These are phyloP conservation scores for Drosophila ercepeae DNA, from an alignment of 1,140 invertebrate species.

Conservation along the genomic window DNA sequence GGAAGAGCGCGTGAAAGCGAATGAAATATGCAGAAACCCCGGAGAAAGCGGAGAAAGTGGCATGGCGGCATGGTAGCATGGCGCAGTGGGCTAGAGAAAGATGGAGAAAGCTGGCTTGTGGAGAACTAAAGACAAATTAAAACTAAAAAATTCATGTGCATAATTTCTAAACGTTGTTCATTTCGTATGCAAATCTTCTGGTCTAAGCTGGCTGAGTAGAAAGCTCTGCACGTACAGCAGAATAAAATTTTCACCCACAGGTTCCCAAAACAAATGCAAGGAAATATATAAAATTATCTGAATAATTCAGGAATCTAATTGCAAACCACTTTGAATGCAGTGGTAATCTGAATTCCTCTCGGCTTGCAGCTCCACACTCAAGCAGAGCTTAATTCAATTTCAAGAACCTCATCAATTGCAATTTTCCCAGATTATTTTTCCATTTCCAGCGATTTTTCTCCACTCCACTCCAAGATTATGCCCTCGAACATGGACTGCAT, in stretches of 20 bases:
- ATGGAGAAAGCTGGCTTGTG: conserved; percentile 7
- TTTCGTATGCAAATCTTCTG: conserved; percentile 74
- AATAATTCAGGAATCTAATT: conserved; percentile 21
- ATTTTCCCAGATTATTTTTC: conserved; percentile 14
- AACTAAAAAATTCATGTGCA: conserved; percentile 76
- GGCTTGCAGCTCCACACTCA: background rate
- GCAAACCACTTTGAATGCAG: background rate
- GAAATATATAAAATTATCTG: background rate
- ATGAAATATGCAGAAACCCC: conserved; percentile 70
- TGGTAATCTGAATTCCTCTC: background rate
- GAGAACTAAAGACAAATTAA: conserved; percentile 69
- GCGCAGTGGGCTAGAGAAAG: conserved; percentile 23
- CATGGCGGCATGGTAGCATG: conserved; percentile 8
- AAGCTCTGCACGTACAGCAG: conserved; percentile 4
- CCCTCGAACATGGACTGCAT: conserved; percentile 19
- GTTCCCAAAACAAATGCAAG: background rate
- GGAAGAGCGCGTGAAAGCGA: conserved; percentile 60
- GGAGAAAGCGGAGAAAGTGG: conserved; percentile 24
- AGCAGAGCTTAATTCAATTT: conserved; percentile 34
- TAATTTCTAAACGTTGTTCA: conserved; percentile 72
- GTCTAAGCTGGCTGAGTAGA: conserved; percentile 23
- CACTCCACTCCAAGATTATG: conserved; percentile 4
- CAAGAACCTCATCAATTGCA: conserved; percentile 4
- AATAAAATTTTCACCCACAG: background rate
- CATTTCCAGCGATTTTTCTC: conserved; percentile 6